Conservation (phyloP, 2,113 vertebrate species). For the Corythoichthys intestinalis region DNA sequence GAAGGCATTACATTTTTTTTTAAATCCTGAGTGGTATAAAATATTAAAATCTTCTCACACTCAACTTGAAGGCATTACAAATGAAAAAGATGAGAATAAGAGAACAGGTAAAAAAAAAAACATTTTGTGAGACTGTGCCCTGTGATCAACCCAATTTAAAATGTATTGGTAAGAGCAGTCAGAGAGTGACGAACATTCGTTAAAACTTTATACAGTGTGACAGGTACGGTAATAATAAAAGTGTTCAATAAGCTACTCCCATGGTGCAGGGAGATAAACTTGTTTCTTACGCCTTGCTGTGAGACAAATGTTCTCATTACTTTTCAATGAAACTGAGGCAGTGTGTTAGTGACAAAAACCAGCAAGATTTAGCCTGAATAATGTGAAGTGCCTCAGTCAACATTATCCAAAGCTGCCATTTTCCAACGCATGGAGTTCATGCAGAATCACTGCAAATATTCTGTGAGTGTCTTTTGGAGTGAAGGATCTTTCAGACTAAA, state of each 20-base stretch:
- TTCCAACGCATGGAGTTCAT: not conserved
- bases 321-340: slow-evolving; percentile 38
- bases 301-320: slow-evolving; percentile 69
- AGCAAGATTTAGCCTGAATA: slow-evolving; percentile 8
- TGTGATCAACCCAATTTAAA: not conserved
- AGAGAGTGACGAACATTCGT: slow-evolving; percentile 9
- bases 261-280: slow-evolving; percentile 56
- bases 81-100: slow-evolving; percentile 7
- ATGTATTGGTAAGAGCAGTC: not conserved
- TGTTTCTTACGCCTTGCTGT: slow-evolving; percentile 37
- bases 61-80: slow-evolving; percentile 11
- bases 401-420: not conserved
- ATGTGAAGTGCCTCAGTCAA: not conserved
- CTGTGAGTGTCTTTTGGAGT: not conserved
- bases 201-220: slow-evolving; percentile 35
- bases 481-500: not conserved
- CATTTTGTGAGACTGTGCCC: not conserved
- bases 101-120: not conserved
- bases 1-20: not conserved
- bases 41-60: slow-evolving; percentile 6
- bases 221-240: slow-evolving; percentile 50
- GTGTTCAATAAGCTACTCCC: slow-evolving; percentile 48
- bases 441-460: not conserved
- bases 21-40: slow-evolving; percentile 16
- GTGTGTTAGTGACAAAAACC: slow-evolving; percentile 31